Base-by-base conservation (phyloP, 2,113 vertebrate genomes). In the Brachirus orientalis region DNA sequence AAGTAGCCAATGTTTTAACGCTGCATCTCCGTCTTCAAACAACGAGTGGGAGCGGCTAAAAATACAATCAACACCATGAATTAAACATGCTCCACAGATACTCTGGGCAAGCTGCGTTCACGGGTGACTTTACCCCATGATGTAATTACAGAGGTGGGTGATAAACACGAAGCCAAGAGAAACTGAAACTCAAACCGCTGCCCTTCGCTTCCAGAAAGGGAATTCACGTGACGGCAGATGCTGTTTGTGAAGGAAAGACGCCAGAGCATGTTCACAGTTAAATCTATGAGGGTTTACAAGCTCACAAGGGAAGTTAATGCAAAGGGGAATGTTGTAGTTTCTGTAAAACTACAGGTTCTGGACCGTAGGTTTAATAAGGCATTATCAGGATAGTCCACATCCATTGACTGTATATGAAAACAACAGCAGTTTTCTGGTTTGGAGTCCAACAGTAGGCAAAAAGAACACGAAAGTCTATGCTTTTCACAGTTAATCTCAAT, bases 21-120 rank as follows among this genome's bases (percentile, higher is more conserved):
- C 68, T 64, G 55, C 75, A 70, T 81, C 65, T 48, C n/a, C n/a
- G n/a, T n/a, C 62, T 83, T 76, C 67, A 79, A 80, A 87, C 82
- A 86, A 63, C 76, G 67, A 83, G 63, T 60, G 10, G 7, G 46
- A 54, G 82, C 45, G 17, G 69, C 83, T 84, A 84, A 81, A 89
- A 90, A 84, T 88, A 88, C 9, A 17, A 88, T 72, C 71, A 79
- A 58, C 83, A 69, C 75, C 62, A 86, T 88, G 87, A 88, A 89
- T 91, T 90, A 90, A 74, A 76, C 83, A 88, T 64, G 73, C 84
- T 77, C 59, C 56, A 55, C 67, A 58, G 71, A 77, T 80, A 69
- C 74, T 82, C 63, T 73, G 83, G 72, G 79, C 72, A 69, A 78
- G 79, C 62, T 63, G 14, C 41, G 33, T 63, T 77, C 6, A 12